Evolutionary conservation across 1,140 invertebrate species (phyloP), one percentile per base, ranked within the genome.

Genomic region (Zaprionus tsacasi): DNA sequence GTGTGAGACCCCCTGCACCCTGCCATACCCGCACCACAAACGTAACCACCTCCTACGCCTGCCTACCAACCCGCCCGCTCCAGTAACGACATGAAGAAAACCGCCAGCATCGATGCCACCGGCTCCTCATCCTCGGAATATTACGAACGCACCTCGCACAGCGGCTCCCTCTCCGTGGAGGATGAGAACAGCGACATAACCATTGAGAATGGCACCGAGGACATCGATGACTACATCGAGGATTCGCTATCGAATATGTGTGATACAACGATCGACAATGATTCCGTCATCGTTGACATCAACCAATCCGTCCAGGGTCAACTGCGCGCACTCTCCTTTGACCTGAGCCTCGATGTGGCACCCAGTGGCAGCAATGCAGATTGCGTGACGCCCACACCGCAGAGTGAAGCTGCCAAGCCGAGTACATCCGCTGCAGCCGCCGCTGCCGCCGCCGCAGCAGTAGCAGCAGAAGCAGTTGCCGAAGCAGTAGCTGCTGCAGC

Each of bases 161-260:
- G 91, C 65, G 91, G 91, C n/a, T 92, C 91, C 12, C 68, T 92
- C 7, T 92, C 91, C 1, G 86, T 92, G 27, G 91, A 92, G 68
- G 91, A 92, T 63, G 91, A 92, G 64, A 92, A 92, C 21, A 92
- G 91, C 64, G 91, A 92, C 59, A 92, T 92, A 36, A 92, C 91
- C 12, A 79, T 92, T 33, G 91, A 91, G 60, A 91, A 92, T 66
- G 91, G 91, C 52, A 82, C 83, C 27, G 91, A 92, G 69, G 85
- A 92, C 27, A 92, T 85, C 35, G 91, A 92, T 12, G 91, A 92
- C 52, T 91, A 91, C 66, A 91, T 91, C 45, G 91, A 92, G 25
- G 91, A 92, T 27, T 90, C 91, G 21, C 59, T 88, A 0, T 80
- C 85, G 36, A 85, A 89, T 11, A 88, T 91, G 64, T 86, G 85